These are phyloP conservation scores for Parnassius apollo DNA, from an alignment of 2,888 invertebrate species.

Conservation along the genomic window DNA sequence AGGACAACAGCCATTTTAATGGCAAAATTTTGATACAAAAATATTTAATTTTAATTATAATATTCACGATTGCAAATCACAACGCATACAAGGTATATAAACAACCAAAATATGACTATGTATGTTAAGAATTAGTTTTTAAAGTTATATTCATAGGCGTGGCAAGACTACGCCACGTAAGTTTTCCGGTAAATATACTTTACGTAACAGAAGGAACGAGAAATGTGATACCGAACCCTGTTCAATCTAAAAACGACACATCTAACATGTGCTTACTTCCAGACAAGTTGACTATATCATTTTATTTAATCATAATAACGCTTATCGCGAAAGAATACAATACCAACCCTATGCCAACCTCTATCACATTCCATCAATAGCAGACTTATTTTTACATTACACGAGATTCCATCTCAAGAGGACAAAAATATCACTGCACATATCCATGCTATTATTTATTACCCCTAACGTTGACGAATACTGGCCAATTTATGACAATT, in stretches of 20 bases:
- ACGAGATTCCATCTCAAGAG: conserved; percentile 39
- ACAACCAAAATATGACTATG: not conserved
- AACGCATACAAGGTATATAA: conserved; percentile 1
- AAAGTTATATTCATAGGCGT: not conserved
- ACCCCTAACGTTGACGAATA: conserved; percentile 46
- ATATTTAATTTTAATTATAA: not conserved
- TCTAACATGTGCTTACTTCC: conserved; percentile 1
- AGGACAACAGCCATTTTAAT: not conserved
- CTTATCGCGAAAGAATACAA: not conserved
- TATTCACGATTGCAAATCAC: not conserved
- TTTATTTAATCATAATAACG: conserved; percentile 4
- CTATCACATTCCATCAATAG: conserved; percentile 30
- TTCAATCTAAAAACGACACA: not conserved
- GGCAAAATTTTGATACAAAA: not conserved
- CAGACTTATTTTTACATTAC: conserved; percentile 38
- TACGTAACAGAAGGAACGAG: not conserved
- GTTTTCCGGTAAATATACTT: not conserved
- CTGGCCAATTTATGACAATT: conserved; percentile 54
- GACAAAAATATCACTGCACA: conserved; percentile 39
- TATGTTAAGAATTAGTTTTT: not conserved
- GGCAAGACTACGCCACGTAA: not conserved
- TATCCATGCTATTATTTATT: conserved; percentile 22
- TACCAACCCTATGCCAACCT: conserved; percentile 14
- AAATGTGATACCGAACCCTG: conserved; percentile 13
- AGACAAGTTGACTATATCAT: not conserved